Base-by-base conservation (phyloP, 2,797 vertebrate species). In the Mallotus villosus region DNA sequence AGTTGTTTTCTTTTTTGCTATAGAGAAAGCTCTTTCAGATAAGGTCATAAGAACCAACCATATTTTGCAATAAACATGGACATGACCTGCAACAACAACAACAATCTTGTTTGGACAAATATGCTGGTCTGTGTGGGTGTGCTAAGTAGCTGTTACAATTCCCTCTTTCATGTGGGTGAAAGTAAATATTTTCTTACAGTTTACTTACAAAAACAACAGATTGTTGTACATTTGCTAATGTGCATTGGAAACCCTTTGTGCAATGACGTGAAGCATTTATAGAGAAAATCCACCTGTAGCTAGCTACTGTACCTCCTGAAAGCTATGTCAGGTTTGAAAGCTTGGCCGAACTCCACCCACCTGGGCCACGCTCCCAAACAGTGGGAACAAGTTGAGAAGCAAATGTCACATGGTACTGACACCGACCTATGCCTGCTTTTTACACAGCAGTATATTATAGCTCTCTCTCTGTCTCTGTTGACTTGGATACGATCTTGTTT, bases 301-400 rank as follows among this genome's bases (percentile, higher is more conserved):
- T 81, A 79, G 88, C 84, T 81, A 79, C 76, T 86, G 85, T 79
- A 66, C 65, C 37, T 76, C 74, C 66, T 74, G 81, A 84, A 78
- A 78, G 72, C 78, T 76, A 78, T 64, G 85, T 81, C 86, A 82
- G 80, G 0, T 68, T 46, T 74, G 79, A 80, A 89, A 83, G 85
- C 80, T 68, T 81, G 82, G 82, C 84, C 88, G 89, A 88, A 86
- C 71, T 21, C 9, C 0, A 4, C 76, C 87, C 84, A 75, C 55
- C 77, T 72, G 76, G 81, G 74, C 74, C 78, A 71, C 81, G 88
- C 57, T 22, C 21, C 81, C 88, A 85, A 86, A 81, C 78, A 68
- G 74, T 72, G 80, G 84, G 86, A 86, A 86, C 86, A 78, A 71
- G 77, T 69, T 63, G 78, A 86, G 79, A 80, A 63, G 87, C 64